Base-by-base conservation (phyloP, 2,113 vertebrate genomes). In the Penelope pileata region DNA sequence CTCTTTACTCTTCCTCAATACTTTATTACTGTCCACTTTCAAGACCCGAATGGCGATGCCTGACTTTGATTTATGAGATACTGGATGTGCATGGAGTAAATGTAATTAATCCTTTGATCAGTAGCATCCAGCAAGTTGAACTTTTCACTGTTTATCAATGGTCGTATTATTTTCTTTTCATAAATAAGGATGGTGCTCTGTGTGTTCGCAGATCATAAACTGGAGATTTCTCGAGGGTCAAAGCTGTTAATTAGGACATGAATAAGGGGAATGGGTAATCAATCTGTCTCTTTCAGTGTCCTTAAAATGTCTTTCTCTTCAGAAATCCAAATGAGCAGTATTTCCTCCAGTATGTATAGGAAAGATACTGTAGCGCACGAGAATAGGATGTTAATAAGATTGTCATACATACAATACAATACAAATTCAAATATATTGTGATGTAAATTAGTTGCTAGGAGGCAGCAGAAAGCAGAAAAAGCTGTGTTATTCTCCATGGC, bases 371-470 rank as follows among this genome's bases (percentile, higher is more conserved):
- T 43, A 86, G 64, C 88, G 91, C 76, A 75, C 87, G 63, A 74
- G 93, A 95, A 90, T 76, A 72, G 80, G 86, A 81, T 84, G 76
- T 88, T 95, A 94, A 81, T 96, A 93, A 95, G 83, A 93, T 86
- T 83, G 90, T 94, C 85, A 69, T 86, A 78, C 60, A 30, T 86
- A 81, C 80, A 93, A 67, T 87, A 34, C 59, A 85, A 87, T 83
- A 84, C 90, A 86, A 88, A 94, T 91, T 94, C 85, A 86, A 60
- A 78, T 72, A 63, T 47, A 86, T 91, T 93, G 90, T 96, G 47
- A 88, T 95, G 88, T 78, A 96, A 96, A 95, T 97, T 72, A 94
- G 73, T 86, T 96, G 76, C 83, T 94, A 90, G 85, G 88, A 96
- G 69, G 93, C 90, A 96, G 58, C 51, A 90, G 79, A 83, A 78